Evolutionary conservation across 53 echinoderm and acorn worm species (phyloP).

Genomic region (Temnopleurus reevesii): DNA sequence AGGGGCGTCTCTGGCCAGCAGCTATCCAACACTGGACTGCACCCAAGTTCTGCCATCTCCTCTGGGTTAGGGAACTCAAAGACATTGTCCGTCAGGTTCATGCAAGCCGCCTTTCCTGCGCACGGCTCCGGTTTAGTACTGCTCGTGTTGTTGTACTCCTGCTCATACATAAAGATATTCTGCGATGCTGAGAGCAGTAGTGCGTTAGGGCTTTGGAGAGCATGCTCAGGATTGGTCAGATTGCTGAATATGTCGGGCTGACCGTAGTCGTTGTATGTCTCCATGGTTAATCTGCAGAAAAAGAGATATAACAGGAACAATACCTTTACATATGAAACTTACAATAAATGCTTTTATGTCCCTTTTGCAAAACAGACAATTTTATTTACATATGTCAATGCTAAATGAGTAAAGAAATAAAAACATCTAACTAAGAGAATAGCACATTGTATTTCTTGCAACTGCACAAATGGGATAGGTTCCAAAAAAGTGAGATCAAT

Average conservation of each 20-base stretch:
- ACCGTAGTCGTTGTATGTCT: slow-evolving; percentile 50
- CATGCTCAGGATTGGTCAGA: slow-evolving; percentile 62
- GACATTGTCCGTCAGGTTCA: slow-evolving; percentile 48
- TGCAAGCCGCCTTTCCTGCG: slow-evolving; percentile 1
- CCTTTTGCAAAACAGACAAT: too few relatives aligned
- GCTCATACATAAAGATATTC: slow-evolving; percentile 85
- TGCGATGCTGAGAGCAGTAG: slow-evolving; percentile 64
- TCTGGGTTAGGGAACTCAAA: slow-evolving; percentile 79
- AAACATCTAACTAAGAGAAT: too few relatives aligned
- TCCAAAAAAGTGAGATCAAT: too few relatives aligned
- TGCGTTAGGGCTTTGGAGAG: slow-evolving; percentile 71
- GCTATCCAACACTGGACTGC: slow-evolving; percentile 58
- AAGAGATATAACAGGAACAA: too few relatives aligned
- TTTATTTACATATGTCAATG: too few relatives aligned
- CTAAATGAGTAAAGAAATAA: too few relatives aligned
- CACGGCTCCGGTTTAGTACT: slow-evolving; percentile 43
- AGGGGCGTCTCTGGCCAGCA: slow-evolving; percentile 71
- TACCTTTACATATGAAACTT: too few relatives aligned
- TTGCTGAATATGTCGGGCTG: slow-evolving; percentile 51
- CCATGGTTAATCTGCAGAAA: slow-evolving; percentile 50
- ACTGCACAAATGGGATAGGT: too few relatives aligned
- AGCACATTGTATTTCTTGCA: too few relatives aligned
- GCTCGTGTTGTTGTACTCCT: slow-evolving; percentile 48
- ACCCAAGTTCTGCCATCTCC: slow-evolving; percentile 74
- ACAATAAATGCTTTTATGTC: too few relatives aligned